Evolutionary conservation across 2,113 vertebrate species (phyloP), one percentile per base, ranked within the genome.

Genomic region (Rattus rattus): DNA sequence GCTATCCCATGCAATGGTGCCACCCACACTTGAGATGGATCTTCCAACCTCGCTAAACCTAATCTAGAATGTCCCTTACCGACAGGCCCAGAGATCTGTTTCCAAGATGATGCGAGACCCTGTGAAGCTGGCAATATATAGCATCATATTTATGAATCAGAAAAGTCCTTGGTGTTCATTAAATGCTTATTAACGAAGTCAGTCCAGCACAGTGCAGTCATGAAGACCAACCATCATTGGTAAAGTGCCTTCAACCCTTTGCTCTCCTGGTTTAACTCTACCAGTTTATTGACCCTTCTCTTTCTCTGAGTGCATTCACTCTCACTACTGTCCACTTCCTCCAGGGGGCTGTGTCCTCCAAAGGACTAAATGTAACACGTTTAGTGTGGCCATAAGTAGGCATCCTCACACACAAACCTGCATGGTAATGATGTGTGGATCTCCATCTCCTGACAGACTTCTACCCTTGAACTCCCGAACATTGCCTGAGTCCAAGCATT

Each of bases 151-250:
- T 14, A 26, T 36, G 43, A 79, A 85, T 47, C 47, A 97, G 0
- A 2, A 49, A 36, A 22, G 2, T 30, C 61, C 19, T 63, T 54
- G 94, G 36, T n/a, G n/a, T 39, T 92, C 1, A 0, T 43, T 59
- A 87, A 89, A 84, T 43, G 30, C 39, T 49, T 92, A n/a, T 26
- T 87, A 56, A 94, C 59, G 89, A 52, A 65, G 84, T 90, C 26
- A 84, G 56, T 36, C 17, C 47, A 76, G 7, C 33, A 76, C 72
- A 30, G 11, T 19, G 56, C 43, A 88, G 77, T 89, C 59, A 7
- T 36, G 87, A 95, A 77, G 73, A 87, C 8, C 33, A 54, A 54
- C 2, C 16, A 43, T n/a, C 59, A 19, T 7, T 85, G 26, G 72
- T 79, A 87, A 79, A 81, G n/a, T 19, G 5, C 76, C 69, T 90